Conservation (phyloP, 2,113 vertebrate genomes). For the Pundamilia nyererei region DNA sequence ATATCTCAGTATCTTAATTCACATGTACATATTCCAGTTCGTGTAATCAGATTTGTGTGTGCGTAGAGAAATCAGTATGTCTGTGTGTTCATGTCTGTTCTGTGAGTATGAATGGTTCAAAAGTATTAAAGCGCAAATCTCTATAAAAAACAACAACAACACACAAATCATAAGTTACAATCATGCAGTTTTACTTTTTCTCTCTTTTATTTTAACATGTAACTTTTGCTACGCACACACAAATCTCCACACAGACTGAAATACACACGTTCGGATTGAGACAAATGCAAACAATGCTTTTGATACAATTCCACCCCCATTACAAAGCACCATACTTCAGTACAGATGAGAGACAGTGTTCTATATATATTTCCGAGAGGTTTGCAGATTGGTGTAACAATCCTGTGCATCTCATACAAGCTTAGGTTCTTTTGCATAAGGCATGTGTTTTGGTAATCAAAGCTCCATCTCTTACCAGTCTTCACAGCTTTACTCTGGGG, state of each 20-base stretch:
- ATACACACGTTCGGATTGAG: neutral
- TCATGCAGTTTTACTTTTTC: neutral
- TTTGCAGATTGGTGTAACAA: neutral
- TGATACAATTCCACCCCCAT: neutral
- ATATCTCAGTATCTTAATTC: neutral
- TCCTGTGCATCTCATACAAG: neutral
- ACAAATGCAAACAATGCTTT: neutral
- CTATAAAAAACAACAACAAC: neutral
- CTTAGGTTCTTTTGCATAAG: neutral
- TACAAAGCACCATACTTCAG: neutral
- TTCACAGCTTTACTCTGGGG: neutral
- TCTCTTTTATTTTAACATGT: neutral
- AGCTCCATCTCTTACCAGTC: neutral
- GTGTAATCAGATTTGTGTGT: neutral
- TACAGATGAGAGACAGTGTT: neutral
- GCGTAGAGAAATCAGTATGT: neutral
- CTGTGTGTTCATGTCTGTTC: neutral
- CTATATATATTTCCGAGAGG: neutral
- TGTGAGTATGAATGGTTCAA: neutral
- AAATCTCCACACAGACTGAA: neutral
- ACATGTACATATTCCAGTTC: neutral
- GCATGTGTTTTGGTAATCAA: accelerated
- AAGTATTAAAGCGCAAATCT: neutral
- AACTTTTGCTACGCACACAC: accelerated
- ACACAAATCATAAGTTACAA: neutral